Evolutionary conservation across 1,140 invertebrate species (phyloP), one percentile per base, ranked within the genome.

Genomic region (Euwallacea similis): DNA sequence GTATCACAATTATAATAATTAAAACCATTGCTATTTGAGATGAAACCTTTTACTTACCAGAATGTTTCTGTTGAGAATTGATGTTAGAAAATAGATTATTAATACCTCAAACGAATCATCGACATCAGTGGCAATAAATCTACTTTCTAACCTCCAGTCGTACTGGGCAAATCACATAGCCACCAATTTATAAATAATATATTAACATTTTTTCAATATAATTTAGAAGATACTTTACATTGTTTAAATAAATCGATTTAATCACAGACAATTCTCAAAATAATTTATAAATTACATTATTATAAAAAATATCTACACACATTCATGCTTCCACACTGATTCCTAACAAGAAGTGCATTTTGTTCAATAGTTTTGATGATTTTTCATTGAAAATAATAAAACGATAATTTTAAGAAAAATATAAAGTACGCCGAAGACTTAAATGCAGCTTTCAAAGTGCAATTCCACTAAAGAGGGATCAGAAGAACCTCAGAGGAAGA

Each of bases 201-300:
- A 53, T 53, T 53, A 53, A 53, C 15, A 53, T 15, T n/a, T 53
- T 53, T 53, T 53, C 50, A 11, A 53, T 53, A 53, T 53, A 53
- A 53, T 53, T 53, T 53, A 6, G 50, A 53, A 53, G 50, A 53
- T 33, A 53, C 15, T 53, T 53, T 53, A 53, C 50, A 53, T 53
- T 53, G 11, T n/a, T 53, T 53, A 53, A 53, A 53, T 53, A 7
- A 53, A 33, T 53, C 11, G 50, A 53, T 53, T 53, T 53, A 53
- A 53, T 53, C 50, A 53, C 50, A 53, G 50, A 53, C 50, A 53
- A 53, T 53, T 53, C 50, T 53, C 50, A 53, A 53, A 53, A 53
- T 53, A 53, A 53, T 53, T 53, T 53, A 53, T n/a, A 53, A 15
- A 53, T 53, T n/a, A 33, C 21, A 33, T 33, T 15, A 53, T n/a